Evolutionary conservation across 2,888 invertebrate genomes (phyloP).

Genomic region (Chrysotoxum bicinctum): DNA sequence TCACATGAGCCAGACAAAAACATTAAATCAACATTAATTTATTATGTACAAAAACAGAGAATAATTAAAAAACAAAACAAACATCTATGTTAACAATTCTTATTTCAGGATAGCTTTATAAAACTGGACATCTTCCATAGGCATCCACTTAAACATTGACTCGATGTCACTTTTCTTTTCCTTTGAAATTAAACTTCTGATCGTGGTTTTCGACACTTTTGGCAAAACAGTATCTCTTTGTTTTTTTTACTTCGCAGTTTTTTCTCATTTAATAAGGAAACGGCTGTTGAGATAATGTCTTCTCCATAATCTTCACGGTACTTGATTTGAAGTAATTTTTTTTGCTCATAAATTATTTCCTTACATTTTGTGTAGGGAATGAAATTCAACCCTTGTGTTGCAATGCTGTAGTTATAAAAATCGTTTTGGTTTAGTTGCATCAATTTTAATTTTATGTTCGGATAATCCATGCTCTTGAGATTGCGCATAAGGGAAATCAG

Average conservation of each 20-base stretch:
- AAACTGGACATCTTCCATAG: background rate
- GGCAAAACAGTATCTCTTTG: background rate
- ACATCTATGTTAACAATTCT: background rate
- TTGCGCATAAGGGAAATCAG: too few relatives aligned
- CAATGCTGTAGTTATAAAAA: too few relatives aligned
- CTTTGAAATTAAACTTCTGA: slow-evolving; percentile 9
- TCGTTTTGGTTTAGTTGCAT: too few relatives aligned
- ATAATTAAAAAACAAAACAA: background rate
- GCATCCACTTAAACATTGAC: background rate
- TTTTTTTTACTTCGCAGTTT: background rate
- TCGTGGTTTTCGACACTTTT: background rate
- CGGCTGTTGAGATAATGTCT: too few relatives aligned
- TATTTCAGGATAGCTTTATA: background rate
- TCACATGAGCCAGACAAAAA: background rate
- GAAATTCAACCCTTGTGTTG: too few relatives aligned
- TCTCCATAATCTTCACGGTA: too few relatives aligned
- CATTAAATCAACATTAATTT: background rate
- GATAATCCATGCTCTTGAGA: too few relatives aligned
- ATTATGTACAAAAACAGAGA: background rate
- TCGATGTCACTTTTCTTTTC: slow-evolving; percentile 18
- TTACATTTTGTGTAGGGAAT: too few relatives aligned
- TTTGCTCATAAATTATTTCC: too few relatives aligned
- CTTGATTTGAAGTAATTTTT: too few relatives aligned
- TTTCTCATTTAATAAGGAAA: slow-evolving; percentile 2
- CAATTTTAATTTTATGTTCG: too few relatives aligned